phyloP scores from a whole-genome alignment of 2,888 invertebrate species.

The Leuctra nigra region DNA sequence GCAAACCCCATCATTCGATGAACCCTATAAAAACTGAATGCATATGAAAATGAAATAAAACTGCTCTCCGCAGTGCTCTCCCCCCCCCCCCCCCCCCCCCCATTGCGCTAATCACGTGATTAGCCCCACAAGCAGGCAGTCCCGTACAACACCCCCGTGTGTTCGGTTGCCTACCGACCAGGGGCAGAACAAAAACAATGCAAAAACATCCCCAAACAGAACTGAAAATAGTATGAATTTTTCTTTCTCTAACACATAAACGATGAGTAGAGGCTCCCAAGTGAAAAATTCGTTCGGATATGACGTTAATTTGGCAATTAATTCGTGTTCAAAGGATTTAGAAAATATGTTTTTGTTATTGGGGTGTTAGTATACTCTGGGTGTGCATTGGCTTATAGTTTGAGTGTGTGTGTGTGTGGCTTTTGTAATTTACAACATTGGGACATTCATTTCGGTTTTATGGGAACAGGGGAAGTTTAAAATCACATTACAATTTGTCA shows the following conservation, averaged over 20 bases:
- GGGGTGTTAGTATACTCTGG: too few relatives aligned
- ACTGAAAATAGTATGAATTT: background rate
- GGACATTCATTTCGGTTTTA: slow-evolving; percentile 16
- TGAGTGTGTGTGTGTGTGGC: background rate
- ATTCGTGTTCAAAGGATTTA: slow-evolving; percentile 14
- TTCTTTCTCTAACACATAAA: background rate
- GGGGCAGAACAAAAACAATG: too few relatives aligned
- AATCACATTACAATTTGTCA: slow-evolving; percentile 18
- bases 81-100: too few relatives aligned
- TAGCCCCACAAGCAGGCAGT: too few relatives aligned
- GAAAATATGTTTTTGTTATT: slow-evolving; percentile 12
- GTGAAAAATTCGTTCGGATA: slow-evolving; percentile 19
- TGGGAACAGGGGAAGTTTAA: slow-evolving; percentile 17
- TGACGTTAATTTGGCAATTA: slow-evolving; percentile 22
- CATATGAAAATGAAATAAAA: too few relatives aligned
- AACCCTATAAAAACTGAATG: too few relatives aligned
- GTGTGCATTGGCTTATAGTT: background rate
- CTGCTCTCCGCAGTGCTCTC: too few relatives aligned
- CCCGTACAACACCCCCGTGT: background rate
- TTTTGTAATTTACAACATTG: slow-evolving; percentile 9
- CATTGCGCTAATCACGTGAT: too few relatives aligned
- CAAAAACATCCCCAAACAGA: too few relatives aligned
- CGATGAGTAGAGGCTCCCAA: slow-evolving; percentile 18
- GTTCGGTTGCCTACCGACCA: background rate
- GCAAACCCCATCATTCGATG: too few relatives aligned